phyloP scores from a whole-genome alignment of 2,113 vertebrate species.

The Pterocles burchelli region DNA sequence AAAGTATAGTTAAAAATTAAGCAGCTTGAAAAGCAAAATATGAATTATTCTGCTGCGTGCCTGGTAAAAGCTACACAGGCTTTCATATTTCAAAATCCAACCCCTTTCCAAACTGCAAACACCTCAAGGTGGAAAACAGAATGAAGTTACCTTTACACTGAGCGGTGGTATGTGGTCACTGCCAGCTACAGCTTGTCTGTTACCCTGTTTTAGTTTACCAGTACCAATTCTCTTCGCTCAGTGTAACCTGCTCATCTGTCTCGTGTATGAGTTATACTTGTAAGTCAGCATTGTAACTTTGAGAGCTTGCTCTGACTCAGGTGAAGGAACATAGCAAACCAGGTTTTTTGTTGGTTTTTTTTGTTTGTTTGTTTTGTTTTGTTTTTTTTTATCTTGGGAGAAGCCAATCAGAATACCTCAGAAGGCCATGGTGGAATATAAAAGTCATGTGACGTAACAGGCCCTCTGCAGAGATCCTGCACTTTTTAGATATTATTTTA shows the following conservation, averaged over 20 bases:
- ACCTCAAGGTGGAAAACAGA: neutral
- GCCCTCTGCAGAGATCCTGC: neutral
- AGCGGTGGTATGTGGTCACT: neutral
- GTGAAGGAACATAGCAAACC: neutral
- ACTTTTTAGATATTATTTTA: neutral
- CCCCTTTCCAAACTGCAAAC: neutral
- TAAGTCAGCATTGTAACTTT: neutral
- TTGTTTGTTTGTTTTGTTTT: neutral
- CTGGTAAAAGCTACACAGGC: neutral
- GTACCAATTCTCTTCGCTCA: neutral
- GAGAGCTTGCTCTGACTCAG: neutral
- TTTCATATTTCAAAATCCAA: neutral
- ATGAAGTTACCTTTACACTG: neutral
- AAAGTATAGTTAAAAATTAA: slow-evolving; percentile 39
- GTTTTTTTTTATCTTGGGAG: neutral
- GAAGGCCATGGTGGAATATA: neutral
- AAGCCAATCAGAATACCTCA: neutral
- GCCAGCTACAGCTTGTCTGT: neutral
- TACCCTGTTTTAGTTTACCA: neutral
- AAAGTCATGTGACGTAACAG: neutral
- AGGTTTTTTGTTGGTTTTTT: neutral
- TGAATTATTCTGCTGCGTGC: slow-evolving; percentile 26
- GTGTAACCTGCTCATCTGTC: neutral
- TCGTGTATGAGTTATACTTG: neutral
- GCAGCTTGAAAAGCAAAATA: slow-evolving; percentile 15